phyloP scores from a whole-genome alignment of 2,888 invertebrate genomes.

The Spisula solida region DNA sequence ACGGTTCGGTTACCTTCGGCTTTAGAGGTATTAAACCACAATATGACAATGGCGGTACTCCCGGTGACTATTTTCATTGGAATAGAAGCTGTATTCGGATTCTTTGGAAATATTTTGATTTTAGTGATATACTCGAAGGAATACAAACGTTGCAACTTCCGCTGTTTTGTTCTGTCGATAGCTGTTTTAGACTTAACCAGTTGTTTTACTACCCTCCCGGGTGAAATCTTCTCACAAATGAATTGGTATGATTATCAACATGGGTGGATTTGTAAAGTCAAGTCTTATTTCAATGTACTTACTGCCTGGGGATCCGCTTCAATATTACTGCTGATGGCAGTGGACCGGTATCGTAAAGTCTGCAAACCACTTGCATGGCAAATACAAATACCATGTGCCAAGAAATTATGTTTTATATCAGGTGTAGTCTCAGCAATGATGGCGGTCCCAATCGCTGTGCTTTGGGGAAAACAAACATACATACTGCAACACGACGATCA shows the following conservation, averaged over 20 bases:
- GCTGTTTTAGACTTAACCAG: slow-evolving; percentile 62
- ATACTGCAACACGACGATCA: slow-evolving; percentile 20
- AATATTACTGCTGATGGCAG: slow-evolving; percentile 57
- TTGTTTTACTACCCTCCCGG: slow-evolving; percentile 60
- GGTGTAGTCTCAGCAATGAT: slow-evolving; percentile 43
- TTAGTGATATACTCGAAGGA: slow-evolving; percentile 47
- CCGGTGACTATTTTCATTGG: slow-evolving; percentile 67
- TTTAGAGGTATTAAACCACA: slow-evolving; percentile 39
- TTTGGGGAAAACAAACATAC: slow-evolving; percentile 67
- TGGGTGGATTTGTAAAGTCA: slow-evolving; percentile 62
- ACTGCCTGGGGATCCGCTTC: slow-evolving; percentile 62
- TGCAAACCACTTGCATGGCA: slow-evolving; percentile 62
- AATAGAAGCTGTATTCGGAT: slow-evolving; percentile 53
- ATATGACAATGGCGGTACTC: slow-evolving; percentile 54
- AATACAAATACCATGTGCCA: slow-evolving; percentile 52
- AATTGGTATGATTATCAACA: slow-evolving; percentile 64
- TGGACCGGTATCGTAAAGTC: slow-evolving; percentile 65
- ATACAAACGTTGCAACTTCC: slow-evolving; percentile 54
- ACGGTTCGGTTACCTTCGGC: background rate
- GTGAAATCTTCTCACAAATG: slow-evolving; percentile 62
- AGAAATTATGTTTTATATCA: slow-evolving; percentile 42
- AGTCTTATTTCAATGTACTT: slow-evolving; percentile 66
- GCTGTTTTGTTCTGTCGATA: slow-evolving; percentile 63
- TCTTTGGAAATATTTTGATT: slow-evolving; percentile 62
- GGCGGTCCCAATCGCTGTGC: slow-evolving; percentile 47